phyloP scores from a whole-genome alignment of 2,797 vertebrate genomes.

The Platalea minor region DNA sequence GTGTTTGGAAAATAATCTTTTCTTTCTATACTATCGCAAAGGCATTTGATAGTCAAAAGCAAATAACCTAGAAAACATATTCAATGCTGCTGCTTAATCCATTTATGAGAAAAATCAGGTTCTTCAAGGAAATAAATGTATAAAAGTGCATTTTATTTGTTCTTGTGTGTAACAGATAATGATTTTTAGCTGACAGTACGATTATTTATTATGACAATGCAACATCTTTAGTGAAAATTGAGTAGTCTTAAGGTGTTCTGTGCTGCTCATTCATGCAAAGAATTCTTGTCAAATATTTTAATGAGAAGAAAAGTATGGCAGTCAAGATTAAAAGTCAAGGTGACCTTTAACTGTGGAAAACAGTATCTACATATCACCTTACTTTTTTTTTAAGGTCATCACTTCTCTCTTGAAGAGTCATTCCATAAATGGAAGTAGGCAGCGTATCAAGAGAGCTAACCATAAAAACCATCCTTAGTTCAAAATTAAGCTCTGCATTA shows the following conservation, averaged over 20 bases:
- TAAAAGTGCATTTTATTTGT: constrained; percentile 20
- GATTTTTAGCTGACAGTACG: constrained; percentile 29
- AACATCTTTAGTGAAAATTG: constrained; percentile 48
- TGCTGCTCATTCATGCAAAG: constrained; percentile 72
- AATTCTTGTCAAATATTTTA: constrained; percentile 80
- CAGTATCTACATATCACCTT: constrained; percentile 55
- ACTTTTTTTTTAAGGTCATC: constrained; percentile 60
- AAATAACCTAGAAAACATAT: neutral
- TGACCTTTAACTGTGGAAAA: constrained; percentile 72
- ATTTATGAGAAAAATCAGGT: neutral
- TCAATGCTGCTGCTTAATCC: neutral
- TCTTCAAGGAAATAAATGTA: neutral
- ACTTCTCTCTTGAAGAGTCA: constrained; percentile 36
- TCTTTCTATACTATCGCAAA: neutral
- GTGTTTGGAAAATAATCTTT: neutral
- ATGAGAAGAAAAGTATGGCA: constrained; percentile 75
- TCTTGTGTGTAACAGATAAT: constrained; percentile 21
- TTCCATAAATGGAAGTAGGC: neutral
- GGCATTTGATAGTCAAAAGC: neutral
- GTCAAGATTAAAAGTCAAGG: constrained; percentile 73
- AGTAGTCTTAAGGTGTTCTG: constrained; percentile 55
- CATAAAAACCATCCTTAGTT: neutral
- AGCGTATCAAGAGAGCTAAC: neutral
- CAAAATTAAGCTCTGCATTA: neutral
- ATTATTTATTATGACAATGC: constrained; percentile 56